These are phyloP conservation scores for Pediacus dermestoides DNA, from an alignment of 2,888 invertebrate species.

Conservation along the genomic window DNA sequence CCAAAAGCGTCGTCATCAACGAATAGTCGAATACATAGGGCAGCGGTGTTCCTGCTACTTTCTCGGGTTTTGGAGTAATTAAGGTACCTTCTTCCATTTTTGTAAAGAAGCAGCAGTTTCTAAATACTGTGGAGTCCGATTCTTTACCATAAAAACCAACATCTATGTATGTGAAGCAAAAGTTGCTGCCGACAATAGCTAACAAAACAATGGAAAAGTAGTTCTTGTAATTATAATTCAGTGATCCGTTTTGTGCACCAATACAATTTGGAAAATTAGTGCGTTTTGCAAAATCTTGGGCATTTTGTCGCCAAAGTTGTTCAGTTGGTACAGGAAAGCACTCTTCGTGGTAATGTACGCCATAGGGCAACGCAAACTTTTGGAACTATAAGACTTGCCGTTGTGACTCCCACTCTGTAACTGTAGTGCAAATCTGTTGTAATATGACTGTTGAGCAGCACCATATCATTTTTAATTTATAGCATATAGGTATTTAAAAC, in stretches of 20 bases:
- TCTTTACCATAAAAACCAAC: conserved; percentile 13
- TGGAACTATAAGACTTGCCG: conserved; percentile 17
- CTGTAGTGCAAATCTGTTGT: conserved; percentile 15
- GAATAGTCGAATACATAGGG: no score
- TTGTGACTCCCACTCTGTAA: conserved; percentile 18
- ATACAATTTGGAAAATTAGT: conserved; percentile 26
- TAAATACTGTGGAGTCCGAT: conserved; percentile 8
- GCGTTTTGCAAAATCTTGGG: conserved; percentile 15
- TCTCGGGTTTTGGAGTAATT: no score
- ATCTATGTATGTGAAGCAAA: conserved; percentile 12
- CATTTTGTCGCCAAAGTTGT: conserved; percentile 17
- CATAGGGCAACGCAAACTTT: conserved; percentile 14
- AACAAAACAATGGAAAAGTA: conserved; percentile 13
- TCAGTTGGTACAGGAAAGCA: conserved; percentile 16
- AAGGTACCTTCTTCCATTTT: no score
- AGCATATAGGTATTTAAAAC: no score
- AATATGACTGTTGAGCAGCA: no score
- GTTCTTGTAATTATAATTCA: conserved; percentile 14
- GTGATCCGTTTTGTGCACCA: conserved; percentile 15
- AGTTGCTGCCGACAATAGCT: conserved; percentile 12
- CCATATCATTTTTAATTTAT: no score
- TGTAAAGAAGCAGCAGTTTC: no score
- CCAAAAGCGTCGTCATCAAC: no score
- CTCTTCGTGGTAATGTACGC: conserved; percentile 10
- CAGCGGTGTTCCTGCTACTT: no score